A percentile compares a stretch with the other conserved stretches of the same genome.
Evolutionary conservation across 2,888 invertebrate genomes (phyloP).

Genomic region (Aricia artaxerxes): DNA sequence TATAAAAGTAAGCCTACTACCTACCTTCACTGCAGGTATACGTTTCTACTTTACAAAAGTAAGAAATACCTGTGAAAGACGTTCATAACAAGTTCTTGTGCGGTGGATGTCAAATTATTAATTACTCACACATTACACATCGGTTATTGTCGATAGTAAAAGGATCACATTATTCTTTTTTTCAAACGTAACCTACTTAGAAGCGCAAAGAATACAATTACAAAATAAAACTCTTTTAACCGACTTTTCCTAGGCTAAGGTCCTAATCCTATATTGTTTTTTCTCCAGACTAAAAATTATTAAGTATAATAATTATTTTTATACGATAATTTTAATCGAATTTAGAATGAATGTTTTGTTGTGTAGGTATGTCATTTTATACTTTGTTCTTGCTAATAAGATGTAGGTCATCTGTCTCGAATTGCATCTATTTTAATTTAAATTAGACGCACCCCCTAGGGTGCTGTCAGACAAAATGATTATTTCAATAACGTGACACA

Average conservation of each 20-base stretch:
- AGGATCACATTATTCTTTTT: background rate
- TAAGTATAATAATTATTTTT: background rate
- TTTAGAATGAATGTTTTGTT: background rate
- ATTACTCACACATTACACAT: background rate
- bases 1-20: background rate
- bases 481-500: background rate
- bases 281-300: background rate
- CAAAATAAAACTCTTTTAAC: background rate
- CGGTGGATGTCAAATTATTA: background rate
- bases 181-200: background rate
- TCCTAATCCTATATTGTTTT: background rate
- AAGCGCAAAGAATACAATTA: background rate
- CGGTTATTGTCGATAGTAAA: background rate
- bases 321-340: background rate
- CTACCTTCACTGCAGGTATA: background rate
- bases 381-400: background rate
- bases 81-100: background rate
- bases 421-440: background rate
- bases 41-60: background rate
- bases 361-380: background rate
- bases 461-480: background rate
- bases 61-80: background rate
- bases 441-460: background rate
- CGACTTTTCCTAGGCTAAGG: background rate
- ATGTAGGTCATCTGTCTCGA: background rate